Conservation (phyloP, 2,797 vertebrate genomes). For the Etheostoma nigrum region DNA sequence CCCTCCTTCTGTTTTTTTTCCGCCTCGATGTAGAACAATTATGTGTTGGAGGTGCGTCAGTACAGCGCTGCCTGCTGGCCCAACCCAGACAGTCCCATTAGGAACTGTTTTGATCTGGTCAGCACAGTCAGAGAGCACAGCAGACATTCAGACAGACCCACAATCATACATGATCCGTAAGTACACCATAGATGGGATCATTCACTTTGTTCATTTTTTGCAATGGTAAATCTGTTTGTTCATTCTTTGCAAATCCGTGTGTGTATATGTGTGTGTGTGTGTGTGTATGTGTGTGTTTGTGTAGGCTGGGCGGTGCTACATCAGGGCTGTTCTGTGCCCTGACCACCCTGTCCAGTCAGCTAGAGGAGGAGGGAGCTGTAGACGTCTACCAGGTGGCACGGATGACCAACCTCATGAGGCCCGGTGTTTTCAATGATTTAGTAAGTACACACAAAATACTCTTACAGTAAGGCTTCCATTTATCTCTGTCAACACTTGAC, state of each 20-base stretch:
- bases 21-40: conserved; percentile 86
- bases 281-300: conserved; percentile 44
- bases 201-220: too few relatives aligned
- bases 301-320: conserved; percentile 91
- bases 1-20: neutral
- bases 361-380: conserved; percentile 92
- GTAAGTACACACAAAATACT: conserved; percentile 83
- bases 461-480: neutral
- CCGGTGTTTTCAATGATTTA: conserved; percentile 93
- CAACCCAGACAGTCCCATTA: conserved; percentile 96
- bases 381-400: conserved; percentile 95
- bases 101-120: conserved; percentile 95
- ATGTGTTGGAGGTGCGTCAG: conserved; percentile 91
- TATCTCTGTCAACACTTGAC: neutral
- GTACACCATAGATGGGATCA: conserved; percentile 36
- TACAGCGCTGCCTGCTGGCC: conserved; percentile 94
- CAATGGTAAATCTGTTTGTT: neutral
- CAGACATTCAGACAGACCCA: conserved; percentile 86
- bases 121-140: conserved; percentile 90
- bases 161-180: conserved; percentile 95
- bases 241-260: neutral
- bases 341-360: conserved; percentile 89
- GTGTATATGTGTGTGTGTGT: conserved; percentile 6
- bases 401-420: conserved; percentile 97
- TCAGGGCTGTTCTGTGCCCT: conserved; percentile 95